Evolutionary conservation across 2,797 vertebrate genomes (phyloP).

Genomic region (Syndactyla subalaris): DNA sequence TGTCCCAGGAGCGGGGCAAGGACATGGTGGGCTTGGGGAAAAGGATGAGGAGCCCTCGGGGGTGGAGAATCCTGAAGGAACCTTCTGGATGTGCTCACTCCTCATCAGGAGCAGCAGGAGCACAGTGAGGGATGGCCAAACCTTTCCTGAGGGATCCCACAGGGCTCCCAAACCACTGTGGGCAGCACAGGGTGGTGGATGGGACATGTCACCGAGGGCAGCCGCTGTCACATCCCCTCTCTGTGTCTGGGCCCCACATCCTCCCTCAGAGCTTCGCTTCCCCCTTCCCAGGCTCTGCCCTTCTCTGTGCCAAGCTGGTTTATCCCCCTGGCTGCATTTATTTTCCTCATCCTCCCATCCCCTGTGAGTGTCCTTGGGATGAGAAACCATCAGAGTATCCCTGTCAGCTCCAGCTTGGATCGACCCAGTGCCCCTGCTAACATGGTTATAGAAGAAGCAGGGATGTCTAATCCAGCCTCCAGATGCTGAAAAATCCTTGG

Average conservation of each 20-base stretch:
- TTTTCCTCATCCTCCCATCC: not conserved
- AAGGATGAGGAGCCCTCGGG: rapidly evolving
- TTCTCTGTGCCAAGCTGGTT: not conserved
- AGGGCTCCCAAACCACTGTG: not conserved
- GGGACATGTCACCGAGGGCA: not conserved
- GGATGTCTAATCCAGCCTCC: not conserved
- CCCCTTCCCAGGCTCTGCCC: not conserved
- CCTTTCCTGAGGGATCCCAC: not conserved
- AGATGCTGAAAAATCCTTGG: not conserved
- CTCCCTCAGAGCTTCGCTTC: not conserved
- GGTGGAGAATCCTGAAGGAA: not conserved
- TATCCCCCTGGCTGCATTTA: not conserved
- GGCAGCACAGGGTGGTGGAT: not conserved
- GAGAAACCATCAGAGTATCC: not conserved
- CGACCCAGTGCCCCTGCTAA: not conserved
- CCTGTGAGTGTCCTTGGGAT: rapidly evolving
- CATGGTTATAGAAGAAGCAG: not conserved
- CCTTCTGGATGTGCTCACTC: not conserved
- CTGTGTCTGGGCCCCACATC: not conserved
- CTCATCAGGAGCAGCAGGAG: no score
- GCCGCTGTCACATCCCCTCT: not conserved
- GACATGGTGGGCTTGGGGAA: not conserved
- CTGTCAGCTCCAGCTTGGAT: not conserved
- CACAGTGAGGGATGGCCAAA: not conserved
- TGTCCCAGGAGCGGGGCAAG: not conserved